Evolutionary conservation across 2,797 vertebrate species (phyloP).

Genomic region (Tenualosa thibaudeaui): DNA sequence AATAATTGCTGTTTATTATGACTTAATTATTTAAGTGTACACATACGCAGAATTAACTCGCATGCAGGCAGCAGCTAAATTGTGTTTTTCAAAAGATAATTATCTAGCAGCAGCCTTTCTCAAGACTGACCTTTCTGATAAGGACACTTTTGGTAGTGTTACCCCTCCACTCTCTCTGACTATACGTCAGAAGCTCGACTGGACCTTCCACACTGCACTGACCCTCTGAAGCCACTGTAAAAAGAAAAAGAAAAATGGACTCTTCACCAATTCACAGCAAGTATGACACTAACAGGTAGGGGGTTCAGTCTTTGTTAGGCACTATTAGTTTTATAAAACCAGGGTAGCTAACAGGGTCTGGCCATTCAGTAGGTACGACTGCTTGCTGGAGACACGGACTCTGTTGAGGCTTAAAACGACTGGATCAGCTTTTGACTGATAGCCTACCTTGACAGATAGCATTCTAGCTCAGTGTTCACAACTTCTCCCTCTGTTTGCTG

Average conservation of each 20-base stretch:
- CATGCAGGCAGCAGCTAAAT: neutral
- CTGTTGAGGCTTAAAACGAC: no score
- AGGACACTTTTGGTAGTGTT: conserved; percentile 76
- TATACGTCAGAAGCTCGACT: conserved; percentile 78
- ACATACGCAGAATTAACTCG: no score
- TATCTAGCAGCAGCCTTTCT: neutral
- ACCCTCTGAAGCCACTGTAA: conserved; percentile 32
- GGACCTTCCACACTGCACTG: conserved; percentile 71
- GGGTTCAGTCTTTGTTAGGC: neutral
- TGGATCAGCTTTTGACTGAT: no score
- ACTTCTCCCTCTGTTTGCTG: no score
- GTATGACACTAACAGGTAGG: neutral
- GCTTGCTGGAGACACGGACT: no score
- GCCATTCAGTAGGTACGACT: no score
- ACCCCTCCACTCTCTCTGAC: conserved; percentile 83
- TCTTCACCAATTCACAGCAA: neutral
- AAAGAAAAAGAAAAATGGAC: neutral
- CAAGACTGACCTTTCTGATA: conserved; percentile 76
- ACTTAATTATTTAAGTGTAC: neutral
- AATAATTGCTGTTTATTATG: no score
- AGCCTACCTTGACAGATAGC: no score
- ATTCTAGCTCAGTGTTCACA: no score
- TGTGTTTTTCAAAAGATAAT: neutral
- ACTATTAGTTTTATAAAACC: no score
- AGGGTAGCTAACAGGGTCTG: no score